These are phyloP conservation scores for Podargus strigoides DNA, from an alignment of 2,797 vertebrate genomes.

Conservation along the genomic window DNA sequence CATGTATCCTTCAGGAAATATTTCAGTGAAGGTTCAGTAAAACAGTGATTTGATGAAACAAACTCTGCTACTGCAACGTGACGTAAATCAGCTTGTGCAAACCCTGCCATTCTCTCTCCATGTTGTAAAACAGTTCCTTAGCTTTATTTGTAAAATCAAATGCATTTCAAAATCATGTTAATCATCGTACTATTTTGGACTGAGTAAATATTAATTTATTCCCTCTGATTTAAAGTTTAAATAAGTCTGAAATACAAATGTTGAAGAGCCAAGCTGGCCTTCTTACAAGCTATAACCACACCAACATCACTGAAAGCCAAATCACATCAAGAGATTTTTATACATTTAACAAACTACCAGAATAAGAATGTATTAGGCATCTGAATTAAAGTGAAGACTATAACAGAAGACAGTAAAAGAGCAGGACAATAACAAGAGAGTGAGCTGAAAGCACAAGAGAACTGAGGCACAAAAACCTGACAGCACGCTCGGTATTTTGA, in stretches of 20 bases:
- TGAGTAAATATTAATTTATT: neutral
- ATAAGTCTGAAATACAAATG: neutral
- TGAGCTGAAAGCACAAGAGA: neutral
- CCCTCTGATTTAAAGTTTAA: neutral
- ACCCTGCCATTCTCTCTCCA: neutral
- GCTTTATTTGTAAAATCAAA: neutral
- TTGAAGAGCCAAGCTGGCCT: neutral
- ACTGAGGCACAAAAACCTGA: neutral
- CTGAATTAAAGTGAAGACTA: neutral
- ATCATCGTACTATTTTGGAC: neutral
- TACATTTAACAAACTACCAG: neutral
- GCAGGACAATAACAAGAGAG: neutral
- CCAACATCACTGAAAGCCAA: neutral
- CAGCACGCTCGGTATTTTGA: fast-evolving
- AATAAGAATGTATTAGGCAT: neutral
- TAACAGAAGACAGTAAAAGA: neutral
- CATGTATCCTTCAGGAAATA: neutral
- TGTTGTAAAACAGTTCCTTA: neutral
- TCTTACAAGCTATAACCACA: neutral
- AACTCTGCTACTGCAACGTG: neutral
- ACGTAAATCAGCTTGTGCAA: neutral
- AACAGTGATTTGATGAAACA: neutral
- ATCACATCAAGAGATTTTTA: neutral
- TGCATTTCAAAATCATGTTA: neutral
- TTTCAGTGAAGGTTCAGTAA: neutral